Evolutionary conservation across 1,140 invertebrate genomes (phyloP).

Genomic region (Drosophila willistoni): DNA sequence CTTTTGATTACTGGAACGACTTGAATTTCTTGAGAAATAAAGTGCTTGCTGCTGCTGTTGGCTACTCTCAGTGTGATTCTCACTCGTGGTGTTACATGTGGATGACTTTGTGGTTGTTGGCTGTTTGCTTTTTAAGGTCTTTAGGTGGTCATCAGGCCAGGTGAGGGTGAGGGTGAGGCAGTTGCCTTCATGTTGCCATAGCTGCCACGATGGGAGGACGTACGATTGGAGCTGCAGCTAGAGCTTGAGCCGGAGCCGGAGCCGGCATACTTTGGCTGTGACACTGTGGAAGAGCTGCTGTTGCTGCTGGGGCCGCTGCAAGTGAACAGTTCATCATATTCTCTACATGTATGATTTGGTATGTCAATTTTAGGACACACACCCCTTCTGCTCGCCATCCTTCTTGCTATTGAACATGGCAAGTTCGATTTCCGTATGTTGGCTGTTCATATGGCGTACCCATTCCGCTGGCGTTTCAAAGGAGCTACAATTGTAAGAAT

Average conservation of each 20-base stretch:
- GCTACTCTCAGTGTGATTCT: slow-evolving; percentile 35
- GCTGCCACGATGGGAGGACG: slow-evolving; percentile 7
- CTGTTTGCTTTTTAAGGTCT: background rate
- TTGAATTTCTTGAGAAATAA: slow-evolving; percentile 70
- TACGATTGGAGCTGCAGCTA: slow-evolving; percentile 6
- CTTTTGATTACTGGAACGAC: slow-evolving; percentile 77
- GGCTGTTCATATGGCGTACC: slow-evolving; percentile 92
- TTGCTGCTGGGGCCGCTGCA: slow-evolving; percentile 45
- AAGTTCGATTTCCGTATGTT: slow-evolving; percentile 92
- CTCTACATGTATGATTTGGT: slow-evolving; percentile 31
- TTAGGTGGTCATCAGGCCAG: slow-evolving; percentile 24
- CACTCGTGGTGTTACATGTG: slow-evolving; percentile 25
- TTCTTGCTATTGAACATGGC: slow-evolving; percentile 89
- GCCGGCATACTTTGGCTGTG: slow-evolving; percentile 39
- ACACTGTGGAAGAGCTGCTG: slow-evolving; percentile 55
- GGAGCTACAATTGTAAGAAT: slow-evolving; percentile 47
- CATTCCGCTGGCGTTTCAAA: slow-evolving; percentile 92
- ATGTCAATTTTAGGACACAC: slow-evolving; percentile 61
- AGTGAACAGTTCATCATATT: slow-evolving; percentile 68
- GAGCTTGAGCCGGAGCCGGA: background rate
- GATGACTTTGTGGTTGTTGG: slow-evolving; percentile 2
- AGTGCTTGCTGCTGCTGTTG: slow-evolving; percentile 47
- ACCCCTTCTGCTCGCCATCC: slow-evolving; percentile 76
- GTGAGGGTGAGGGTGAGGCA: slow-evolving; percentile 17
- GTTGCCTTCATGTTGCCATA: slow-evolving; percentile 2